A percentile compares a stretch with the other conserved stretches of the same genome.
phyloP scores from a whole-genome alignment of 2,113 vertebrate species.

The Chlorodrepanis virens region DNA sequence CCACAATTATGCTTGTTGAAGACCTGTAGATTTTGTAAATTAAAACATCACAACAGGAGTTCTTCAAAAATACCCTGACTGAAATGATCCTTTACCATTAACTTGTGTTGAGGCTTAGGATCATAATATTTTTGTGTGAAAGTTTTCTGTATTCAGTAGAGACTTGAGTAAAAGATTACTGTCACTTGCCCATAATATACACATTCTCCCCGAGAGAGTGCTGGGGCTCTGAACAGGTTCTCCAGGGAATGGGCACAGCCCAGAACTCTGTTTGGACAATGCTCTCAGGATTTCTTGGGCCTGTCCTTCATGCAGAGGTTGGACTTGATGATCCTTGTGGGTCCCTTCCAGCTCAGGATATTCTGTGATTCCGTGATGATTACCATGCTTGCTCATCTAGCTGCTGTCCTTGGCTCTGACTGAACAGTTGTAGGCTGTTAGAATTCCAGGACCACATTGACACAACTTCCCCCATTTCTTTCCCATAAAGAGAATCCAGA shows the following conservation, averaged over 20 bases:
- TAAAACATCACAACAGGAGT: background rate
- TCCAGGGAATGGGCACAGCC: background rate
- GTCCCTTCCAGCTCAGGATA: background rate
- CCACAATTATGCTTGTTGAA: background rate
- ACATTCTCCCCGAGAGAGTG: background rate
- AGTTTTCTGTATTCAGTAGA: background rate
- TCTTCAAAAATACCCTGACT: background rate
- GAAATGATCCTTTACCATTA: background rate
- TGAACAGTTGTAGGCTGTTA: background rate
- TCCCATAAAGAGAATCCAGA: slow-evolving; percentile 74
- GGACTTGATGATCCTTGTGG: background rate
- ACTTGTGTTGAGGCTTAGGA: background rate
- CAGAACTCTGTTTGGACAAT: background rate
- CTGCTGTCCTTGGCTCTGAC: background rate
- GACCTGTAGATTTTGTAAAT: background rate
- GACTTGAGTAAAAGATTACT: background rate
- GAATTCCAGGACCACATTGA: background rate
- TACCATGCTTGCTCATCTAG: background rate
- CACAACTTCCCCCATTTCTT: background rate
- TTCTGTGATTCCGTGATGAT: background rate
- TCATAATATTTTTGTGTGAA: background rate
- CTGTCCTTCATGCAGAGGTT: background rate
- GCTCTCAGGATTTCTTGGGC: background rate
- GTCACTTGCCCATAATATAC: background rate
- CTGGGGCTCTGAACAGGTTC: background rate